Conservation (phyloP, 2,113 vertebrate species). For the Cottus gobio region DNA sequence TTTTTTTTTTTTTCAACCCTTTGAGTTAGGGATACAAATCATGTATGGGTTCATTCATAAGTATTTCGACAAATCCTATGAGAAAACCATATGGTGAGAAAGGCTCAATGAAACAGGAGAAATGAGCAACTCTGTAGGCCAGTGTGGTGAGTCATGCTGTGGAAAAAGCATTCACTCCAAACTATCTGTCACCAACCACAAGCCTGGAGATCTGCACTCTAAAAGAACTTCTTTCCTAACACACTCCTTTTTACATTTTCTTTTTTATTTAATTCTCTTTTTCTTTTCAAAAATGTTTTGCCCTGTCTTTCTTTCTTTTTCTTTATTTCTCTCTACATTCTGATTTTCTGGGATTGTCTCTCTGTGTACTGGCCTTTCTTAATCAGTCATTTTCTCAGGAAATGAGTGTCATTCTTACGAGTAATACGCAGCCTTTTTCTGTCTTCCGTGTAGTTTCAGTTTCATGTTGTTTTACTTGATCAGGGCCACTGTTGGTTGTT, state of each 20-base stretch:
- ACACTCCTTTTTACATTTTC: not conserved
- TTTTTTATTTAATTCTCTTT: not conserved
- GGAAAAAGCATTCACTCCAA: conserved; percentile 62
- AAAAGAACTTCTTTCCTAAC: too few relatives aligned
- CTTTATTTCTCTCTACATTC: not conserved
- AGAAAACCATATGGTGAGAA: conserved; percentile 40
- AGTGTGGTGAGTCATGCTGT: conserved; percentile 66
- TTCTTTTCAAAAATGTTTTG: not conserved
- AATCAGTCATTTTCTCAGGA: not conserved
- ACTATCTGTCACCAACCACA: conserved; percentile 43
- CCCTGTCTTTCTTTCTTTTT: not conserved
- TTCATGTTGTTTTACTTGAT: not conserved
- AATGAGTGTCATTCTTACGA: not conserved
- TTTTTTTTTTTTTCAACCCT: not conserved
- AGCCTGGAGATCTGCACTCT: conserved; percentile 21
- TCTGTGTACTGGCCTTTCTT: not conserved
- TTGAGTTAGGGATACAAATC: not conserved
- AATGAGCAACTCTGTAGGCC: conserved; percentile 38
- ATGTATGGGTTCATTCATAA: not conserved
- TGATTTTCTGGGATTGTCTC: not conserved
- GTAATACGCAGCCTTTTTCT: too few relatives aligned
- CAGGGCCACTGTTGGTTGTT: not conserved
- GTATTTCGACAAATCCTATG: conserved; percentile 18
- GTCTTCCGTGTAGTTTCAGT: not conserved
- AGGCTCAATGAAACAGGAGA: conserved; percentile 33